A percentile compares a stretch with the other conserved stretches of the same genome.
Evolutionary conservation across 2,888 invertebrate genomes (phyloP).

Genomic region (Agonopterix alstromeriana): DNA sequence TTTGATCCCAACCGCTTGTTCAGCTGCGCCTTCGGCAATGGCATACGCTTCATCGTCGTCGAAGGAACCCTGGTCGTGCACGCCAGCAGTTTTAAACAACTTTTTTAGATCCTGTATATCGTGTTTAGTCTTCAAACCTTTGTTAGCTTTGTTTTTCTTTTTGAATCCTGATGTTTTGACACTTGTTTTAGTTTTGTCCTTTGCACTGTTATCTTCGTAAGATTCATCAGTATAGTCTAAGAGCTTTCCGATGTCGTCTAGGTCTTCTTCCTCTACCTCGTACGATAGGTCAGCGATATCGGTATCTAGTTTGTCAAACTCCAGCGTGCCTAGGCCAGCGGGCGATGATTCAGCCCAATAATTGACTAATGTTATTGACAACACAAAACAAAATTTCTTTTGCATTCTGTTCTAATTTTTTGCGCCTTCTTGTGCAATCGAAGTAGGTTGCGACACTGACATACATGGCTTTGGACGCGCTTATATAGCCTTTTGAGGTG

Average conservation of each 20-base stretch:
- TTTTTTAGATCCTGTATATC: slow-evolving; percentile 46
- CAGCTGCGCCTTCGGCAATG: slow-evolving; percentile 48
- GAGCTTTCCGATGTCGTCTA: slow-evolving; percentile 43
- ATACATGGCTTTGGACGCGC: slow-evolving; percentile 52
- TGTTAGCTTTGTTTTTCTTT: slow-evolving; percentile 38
- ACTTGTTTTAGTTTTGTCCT: slow-evolving; percentile 23
- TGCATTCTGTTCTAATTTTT: slow-evolving; percentile 42
- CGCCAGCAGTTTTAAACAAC: slow-evolving; percentile 38
- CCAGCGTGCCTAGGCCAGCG: slow-evolving; percentile 31
- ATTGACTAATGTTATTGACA: slow-evolving; percentile 41
- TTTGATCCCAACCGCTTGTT: slow-evolving; percentile 49
- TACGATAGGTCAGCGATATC: slow-evolving; percentile 47
- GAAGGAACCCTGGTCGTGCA: slow-evolving; percentile 39
- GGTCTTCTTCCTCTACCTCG: slow-evolving; percentile 48
- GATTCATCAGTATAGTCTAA: slow-evolving; percentile 28
- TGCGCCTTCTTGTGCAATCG: slow-evolving; percentile 49
- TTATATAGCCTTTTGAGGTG: slow-evolving; percentile 58
- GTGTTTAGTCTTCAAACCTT: slow-evolving; percentile 40
- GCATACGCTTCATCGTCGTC: slow-evolving; percentile 60
- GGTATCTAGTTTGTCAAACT: slow-evolving; percentile 48
- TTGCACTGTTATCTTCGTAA: slow-evolving; percentile 9
- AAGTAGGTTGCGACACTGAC: slow-evolving; percentile 74
- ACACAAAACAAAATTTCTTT: slow-evolving; percentile 41
- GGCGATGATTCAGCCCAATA: slow-evolving; percentile 43
- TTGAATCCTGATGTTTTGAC: slow-evolving; percentile 37